These are phyloP conservation scores for Pogonophryne albipinna DNA, from an alignment of 2,797 vertebrate species.

Conservation along the genomic window DNA sequence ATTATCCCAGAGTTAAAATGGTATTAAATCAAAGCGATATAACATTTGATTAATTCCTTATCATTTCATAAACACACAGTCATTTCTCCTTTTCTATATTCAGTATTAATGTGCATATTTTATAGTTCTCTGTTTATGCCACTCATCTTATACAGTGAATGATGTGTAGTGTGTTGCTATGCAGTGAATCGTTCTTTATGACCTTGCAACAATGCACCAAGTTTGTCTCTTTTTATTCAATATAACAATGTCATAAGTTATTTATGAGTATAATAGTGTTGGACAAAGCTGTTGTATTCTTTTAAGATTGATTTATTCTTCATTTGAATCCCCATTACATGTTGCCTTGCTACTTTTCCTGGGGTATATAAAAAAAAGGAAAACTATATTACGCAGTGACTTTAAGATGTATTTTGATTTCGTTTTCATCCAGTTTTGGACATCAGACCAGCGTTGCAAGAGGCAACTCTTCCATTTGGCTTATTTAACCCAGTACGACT, in stretches of 20 bases:
- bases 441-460: slow-evolving; percentile 3
- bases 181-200: neutral
- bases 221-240: neutral
- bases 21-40: neutral
- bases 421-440: slow-evolving; percentile 1
- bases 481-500: neutral
- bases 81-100: neutral
- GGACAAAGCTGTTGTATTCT: neutral
- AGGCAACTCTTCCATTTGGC: neutral
- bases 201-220: neutral
- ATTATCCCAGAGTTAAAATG: neutral
- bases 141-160: neutral
- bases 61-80: neutral
- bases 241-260: neutral
- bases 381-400: neutral
- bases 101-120: neutral
- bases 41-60: neutral
- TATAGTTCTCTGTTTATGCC: neutral
- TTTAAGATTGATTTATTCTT: neutral
- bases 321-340: neutral
- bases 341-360: slow-evolving; percentile 8
- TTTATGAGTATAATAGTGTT: neutral
- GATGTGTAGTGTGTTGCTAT: neutral
- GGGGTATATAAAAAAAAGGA: neutral
- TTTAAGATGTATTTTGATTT: neutral